These are phyloP conservation scores for Lepidurus couesii DNA, from an alignment of 1,140 invertebrate species.

Conservation along the genomic window DNA sequence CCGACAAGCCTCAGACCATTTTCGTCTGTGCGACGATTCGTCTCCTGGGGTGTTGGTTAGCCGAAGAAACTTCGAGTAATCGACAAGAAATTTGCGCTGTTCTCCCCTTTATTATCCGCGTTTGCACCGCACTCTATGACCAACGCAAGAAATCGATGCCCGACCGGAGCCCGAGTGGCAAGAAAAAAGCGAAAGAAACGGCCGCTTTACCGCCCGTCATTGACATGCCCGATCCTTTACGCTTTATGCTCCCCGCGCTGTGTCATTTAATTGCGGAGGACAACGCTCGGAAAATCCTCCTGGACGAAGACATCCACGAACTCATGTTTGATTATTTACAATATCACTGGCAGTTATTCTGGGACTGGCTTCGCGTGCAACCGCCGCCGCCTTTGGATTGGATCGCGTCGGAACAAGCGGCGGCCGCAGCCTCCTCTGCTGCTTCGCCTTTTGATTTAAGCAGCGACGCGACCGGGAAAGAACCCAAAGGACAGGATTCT, in stretches of 20 bases:
- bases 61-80: slow-evolving; percentile 85
- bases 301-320: slow-evolving; percentile 60
- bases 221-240: slow-evolving; percentile 58
- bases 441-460: neutral
- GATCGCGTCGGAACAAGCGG: slow-evolving; percentile 25
- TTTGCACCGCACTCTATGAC: slow-evolving; percentile 28
- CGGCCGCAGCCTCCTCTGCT: neutral
- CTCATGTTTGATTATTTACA: slow-evolving; percentile 69
- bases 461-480: neutral
- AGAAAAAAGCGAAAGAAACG: slow-evolving; percentile 33
- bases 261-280: slow-evolving; percentile 88
- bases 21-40: slow-evolving; percentile 76
- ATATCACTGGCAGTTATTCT: slow-evolving; percentile 81
- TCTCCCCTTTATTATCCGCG: slow-evolving; percentile 66
- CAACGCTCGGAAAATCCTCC: slow-evolving; percentile 68
- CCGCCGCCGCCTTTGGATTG: slow-evolving; percentile 32
- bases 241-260: slow-evolving; percentile 74
- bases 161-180: slow-evolving; percentile 26
- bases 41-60: slow-evolving; percentile 78
- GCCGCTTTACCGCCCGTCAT: slow-evolving; percentile 51
- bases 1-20: slow-evolving; percentile 13
- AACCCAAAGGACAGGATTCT: slow-evolving; percentile 53
- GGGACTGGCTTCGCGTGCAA: slow-evolving; percentile 36
- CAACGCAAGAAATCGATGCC: slow-evolving; percentile 26
- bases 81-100: slow-evolving; percentile 71